Base-by-base conservation (phyloP, 1,140 invertebrate species). In the Lordiphosa collinella region DNA sequence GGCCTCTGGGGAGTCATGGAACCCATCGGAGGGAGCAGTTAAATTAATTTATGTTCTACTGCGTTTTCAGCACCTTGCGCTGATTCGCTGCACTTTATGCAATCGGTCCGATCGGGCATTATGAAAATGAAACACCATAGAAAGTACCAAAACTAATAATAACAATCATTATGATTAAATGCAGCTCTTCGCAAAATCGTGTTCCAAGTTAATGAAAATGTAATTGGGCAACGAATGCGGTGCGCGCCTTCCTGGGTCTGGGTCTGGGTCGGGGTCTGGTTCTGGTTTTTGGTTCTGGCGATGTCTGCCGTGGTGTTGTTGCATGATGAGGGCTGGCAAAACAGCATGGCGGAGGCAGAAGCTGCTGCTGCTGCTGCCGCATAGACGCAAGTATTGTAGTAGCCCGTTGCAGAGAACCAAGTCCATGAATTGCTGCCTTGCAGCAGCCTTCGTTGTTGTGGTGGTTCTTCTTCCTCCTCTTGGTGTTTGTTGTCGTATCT, bases 91-190 rank as follows among this genome's bases (percentile, higher is more conserved):
- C 47, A 18, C 57, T 54, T 69, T 57, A 31, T 49, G 54, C 50
- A 18, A 18, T 18, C 18, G 18, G 51, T 47, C 48, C 53, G 40
- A 18, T 44, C 11, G 67, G 37, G 36, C 61, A 66, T 66, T 53
- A 57, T 55, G 54, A 69, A 57, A 71, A 58, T 66, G 32, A 51
- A 32, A 16, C 14, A 53, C 35, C 59, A 72, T 72, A 72, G 67
- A 84, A 76, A 74, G 67, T 41, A 22, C 34, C n/a, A 35, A 62
- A 59, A 59, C 49, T 82, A 72, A 65, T 80, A 86, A 86, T 86
- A 86, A 86, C 75, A 86, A 86, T 86, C 82, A 86, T 86, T 86
- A 86, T 86, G 82, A 86, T 86, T 82, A 86, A 86, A 86, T 69
- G 82, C 55, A 67, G 82, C 64, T 73, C 76, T 86, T 86, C 68